Evolutionary conservation across 2,113 vertebrate species (phyloP).

Genomic region (Galeopterus variegatus): DNA sequence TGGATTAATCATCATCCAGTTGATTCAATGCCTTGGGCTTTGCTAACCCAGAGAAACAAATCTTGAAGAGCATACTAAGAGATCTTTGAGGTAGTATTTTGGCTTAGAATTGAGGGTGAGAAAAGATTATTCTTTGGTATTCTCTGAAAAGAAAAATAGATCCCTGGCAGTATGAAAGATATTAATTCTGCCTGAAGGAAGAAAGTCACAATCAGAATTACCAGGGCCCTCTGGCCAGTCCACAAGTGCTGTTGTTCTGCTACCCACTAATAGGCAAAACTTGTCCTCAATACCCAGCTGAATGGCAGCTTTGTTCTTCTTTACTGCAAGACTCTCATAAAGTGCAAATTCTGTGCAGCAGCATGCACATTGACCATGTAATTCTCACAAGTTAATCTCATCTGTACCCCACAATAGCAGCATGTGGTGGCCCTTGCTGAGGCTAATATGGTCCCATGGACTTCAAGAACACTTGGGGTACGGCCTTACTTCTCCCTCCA

Average conservation of each 20-base stretch:
- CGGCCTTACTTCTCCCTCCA: background rate
- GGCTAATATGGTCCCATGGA: background rate
- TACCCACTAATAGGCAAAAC: slow-evolving; percentile 73
- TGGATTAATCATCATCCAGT: background rate
- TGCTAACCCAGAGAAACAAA: background rate
- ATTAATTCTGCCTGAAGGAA: slow-evolving; percentile 81
- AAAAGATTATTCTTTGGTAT: background rate
- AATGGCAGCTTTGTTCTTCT: slow-evolving; percentile 70
- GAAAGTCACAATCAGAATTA: slow-evolving; percentile 68
- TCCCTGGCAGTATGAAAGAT: slow-evolving; percentile 66
- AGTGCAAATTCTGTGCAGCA: slow-evolving; percentile 12
- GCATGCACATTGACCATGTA: background rate
- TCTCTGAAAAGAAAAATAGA: background rate
- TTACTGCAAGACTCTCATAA: slow-evolving; percentile 67
- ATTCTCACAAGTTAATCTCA: background rate
- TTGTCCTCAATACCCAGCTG: slow-evolving; percentile 80
- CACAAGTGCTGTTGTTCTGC: slow-evolving; percentile 81
- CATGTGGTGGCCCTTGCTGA: background rate
- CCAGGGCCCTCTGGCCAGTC: slow-evolving; percentile 75
- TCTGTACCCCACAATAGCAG: fast-evolving
- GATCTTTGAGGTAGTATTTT: background rate
- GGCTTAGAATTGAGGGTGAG: background rate
- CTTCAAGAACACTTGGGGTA: background rate
- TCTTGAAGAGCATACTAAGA: background rate
- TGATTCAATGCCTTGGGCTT: background rate